Percentiles rank a stretch among this genome's conserved stretches.
These are phyloP conservation scores for Physeter macrocephalus DNA, from an alignment of 2,113 vertebrate species.

Conservation along the genomic window DNA sequence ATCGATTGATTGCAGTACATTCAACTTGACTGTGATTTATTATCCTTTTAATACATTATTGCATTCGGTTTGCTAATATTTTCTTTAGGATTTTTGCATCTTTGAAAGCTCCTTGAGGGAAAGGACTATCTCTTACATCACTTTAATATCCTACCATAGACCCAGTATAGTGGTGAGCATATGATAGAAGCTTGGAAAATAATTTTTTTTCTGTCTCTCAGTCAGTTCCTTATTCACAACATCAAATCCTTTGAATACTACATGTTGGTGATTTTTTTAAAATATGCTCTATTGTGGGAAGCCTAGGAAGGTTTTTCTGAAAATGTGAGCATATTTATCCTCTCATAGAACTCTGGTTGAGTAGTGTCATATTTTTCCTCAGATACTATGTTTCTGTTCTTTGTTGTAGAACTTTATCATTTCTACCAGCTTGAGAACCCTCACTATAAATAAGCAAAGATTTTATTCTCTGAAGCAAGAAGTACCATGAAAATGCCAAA, in stretches of 20 bases:
- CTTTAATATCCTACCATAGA: background rate
- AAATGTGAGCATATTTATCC: background rate
- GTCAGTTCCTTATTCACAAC: background rate
- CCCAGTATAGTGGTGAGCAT: background rate
- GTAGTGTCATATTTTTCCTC: background rate
- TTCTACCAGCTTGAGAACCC: background rate
- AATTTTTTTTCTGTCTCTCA: background rate
- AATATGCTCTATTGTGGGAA: background rate
- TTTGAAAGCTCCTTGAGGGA: background rate
- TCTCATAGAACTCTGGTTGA: background rate
- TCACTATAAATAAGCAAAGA: background rate
- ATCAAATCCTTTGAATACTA: background rate
- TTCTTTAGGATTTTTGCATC: conserved; percentile 3
- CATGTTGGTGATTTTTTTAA: background rate
- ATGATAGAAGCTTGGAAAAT: background rate
- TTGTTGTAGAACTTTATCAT: background rate
- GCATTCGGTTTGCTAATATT: background rate
- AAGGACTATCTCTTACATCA: background rate
- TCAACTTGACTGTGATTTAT: background rate
- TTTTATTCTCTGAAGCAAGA: background rate
- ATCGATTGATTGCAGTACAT: background rate
- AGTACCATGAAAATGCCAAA: background rate
- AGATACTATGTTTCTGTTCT: background rate
- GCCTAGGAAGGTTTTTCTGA: background rate
- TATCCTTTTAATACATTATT: background rate